Base-by-base conservation (phyloP, 2,888 invertebrate species). In the Melinaea marsaeus region DNA sequence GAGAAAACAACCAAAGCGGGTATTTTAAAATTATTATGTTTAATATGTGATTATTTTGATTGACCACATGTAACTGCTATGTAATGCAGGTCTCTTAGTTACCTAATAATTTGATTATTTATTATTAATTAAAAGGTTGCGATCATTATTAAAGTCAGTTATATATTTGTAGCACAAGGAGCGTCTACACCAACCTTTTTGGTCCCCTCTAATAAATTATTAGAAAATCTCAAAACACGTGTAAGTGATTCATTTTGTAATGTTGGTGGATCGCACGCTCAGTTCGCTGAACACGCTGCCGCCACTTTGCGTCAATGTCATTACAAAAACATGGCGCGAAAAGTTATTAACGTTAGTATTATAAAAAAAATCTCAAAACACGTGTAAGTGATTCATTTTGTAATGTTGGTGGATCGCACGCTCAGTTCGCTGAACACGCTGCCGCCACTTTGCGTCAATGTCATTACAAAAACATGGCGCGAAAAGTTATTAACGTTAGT, bases 401-500 rank as follows among this genome's bases (percentile, higher is more conserved):
- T 77, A 77, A 65, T 57, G 2, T 70, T 69, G 3, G 42, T 42
- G 42, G 11, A 3, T 63, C 70, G 6, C 80, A 86, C 64, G 71
- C 72, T 60, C 75, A 79, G 9, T 85, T 86, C 61, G 78, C 81
- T 1, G 60, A 71, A 3, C 72, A 78, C 33, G 85, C 85, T 0
- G 62, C 62, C 11, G 63, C 68, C 3, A 73, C 73, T 3, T 63
- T 84, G 1, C 63, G 61, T 11, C 75, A 81, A 6, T 78, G 79
- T 67, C 76, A 71, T 32, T 76, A 83, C 69, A 85, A 84, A 48
- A 66, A 66, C 4, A 70, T 77, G n/a, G 77, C 74, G 2, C 72
- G 70, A 13, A 81, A 77, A 78, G 83, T 86, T 46, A 69, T 86
- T 46, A 71, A 83, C 56, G 86, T 85, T 66, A 69, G 82, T 73